phyloP scores from a whole-genome alignment of 2,113 vertebrate species.

The Zosterops lateralis region DNA sequence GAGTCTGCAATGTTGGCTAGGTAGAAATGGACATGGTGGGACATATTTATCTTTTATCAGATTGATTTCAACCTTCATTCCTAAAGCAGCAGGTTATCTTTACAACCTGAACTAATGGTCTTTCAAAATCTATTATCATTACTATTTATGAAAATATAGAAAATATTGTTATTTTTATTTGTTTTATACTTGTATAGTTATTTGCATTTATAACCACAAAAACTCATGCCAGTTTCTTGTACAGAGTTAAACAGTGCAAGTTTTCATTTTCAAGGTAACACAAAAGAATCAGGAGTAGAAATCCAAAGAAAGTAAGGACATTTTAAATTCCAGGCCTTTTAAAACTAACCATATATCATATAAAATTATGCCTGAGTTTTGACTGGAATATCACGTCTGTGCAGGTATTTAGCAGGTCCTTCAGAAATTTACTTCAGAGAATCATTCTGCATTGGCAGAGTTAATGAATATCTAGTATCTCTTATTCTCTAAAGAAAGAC shows the following conservation, averaged over 20 bases:
- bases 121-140: not conserved
- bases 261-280: not conserved
- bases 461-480: not conserved
- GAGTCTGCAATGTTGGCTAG: not conserved
- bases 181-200: not conserved
- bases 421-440: not conserved
- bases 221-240: not conserved
- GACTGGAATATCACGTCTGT: not conserved
- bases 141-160: not conserved
- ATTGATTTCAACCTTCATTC: not conserved
- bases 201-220: not conserved
- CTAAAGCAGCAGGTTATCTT: not conserved
- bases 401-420: not conserved
- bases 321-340: not conserved
- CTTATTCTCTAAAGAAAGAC: not conserved
- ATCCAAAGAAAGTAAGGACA: not conserved
- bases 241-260: not conserved
- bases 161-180: not conserved
- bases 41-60: not conserved
- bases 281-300: not conserved
- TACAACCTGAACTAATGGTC: not conserved
- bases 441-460: not conserved
- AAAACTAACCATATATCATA: not conserved
- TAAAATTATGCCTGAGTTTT: not conserved
- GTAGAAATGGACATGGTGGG: rapidly evolving